These are phyloP conservation scores for Puffinus mauretanicus DNA, from an alignment of 2,113 vertebrate species.

Conservation along the genomic window DNA sequence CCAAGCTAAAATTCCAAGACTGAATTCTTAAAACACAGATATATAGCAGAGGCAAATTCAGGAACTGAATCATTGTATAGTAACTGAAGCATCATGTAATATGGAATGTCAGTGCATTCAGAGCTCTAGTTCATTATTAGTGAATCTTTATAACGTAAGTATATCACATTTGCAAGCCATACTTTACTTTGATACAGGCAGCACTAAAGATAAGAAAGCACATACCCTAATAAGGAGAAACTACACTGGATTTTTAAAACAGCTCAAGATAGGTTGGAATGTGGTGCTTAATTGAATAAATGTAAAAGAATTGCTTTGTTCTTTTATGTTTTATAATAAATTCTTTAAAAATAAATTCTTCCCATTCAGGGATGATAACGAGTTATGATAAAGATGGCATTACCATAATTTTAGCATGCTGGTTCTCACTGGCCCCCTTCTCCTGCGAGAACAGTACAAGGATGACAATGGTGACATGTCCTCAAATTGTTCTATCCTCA, in stretches of 20 bases:
- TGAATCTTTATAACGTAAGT: not conserved
- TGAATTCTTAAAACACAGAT: not conserved
- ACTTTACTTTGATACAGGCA: not conserved
- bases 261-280: slow-evolving; percentile 44
- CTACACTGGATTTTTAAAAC: slow-evolving; percentile 9
- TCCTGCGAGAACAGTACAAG: not conserved
- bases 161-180: not conserved
- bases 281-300: slow-evolving; percentile 51
- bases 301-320: slow-evolving; percentile 36
- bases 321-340: slow-evolving; percentile 24
- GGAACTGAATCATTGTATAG: not conserved
- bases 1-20: too few species aligned
- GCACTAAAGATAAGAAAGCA: slow-evolving; percentile 19
- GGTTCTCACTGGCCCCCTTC: not conserved
- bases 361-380: slow-evolving; percentile 24
- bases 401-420: not conserved
- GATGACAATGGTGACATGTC: not conserved
- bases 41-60: not conserved
- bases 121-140: not conserved
- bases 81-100: not conserved
- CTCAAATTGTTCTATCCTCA: not conserved
- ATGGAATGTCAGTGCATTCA: not conserved
- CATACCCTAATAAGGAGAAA: slow-evolving; percentile 67
- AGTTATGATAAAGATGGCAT: not conserved
- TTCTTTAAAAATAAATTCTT: slow-evolving; percentile 39